Percentiles rank a stretch among this genome's conserved stretches.
These are phyloP conservation scores for Gambusia affinis DNA, from an alignment of 2,113 vertebrate species.

Conservation along the genomic window DNA sequence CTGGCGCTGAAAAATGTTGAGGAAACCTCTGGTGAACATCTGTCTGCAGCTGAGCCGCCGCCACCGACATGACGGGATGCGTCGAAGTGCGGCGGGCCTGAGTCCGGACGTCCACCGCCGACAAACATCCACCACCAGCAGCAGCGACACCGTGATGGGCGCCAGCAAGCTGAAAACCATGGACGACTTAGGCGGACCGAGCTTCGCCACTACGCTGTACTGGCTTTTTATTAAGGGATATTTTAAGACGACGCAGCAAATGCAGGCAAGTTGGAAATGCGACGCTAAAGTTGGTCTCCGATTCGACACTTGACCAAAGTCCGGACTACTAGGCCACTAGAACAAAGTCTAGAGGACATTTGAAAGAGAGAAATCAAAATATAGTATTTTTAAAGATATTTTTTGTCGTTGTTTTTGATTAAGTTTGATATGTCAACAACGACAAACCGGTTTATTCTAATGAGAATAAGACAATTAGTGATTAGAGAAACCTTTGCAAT, in stretches of 20 bases:
- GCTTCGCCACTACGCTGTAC: constrained; percentile 65
- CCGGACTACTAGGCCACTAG: no score
- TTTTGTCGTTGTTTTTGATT: background rate
- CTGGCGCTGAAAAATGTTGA: constrained; percentile 50
- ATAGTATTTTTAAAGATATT: no score
- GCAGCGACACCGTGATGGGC: constrained; percentile 1
- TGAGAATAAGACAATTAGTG: no score
- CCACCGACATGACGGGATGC: background rate
- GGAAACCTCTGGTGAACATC: constrained; percentile 11
- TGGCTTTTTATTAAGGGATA: constrained; percentile 81
- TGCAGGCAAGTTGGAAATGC: constrained; percentile 69
- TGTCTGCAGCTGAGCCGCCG: constrained; percentile 9
- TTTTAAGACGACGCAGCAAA: constrained; percentile 68
- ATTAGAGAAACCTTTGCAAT: no score
- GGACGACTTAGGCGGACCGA: constrained; percentile 73
- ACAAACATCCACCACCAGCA: background rate
- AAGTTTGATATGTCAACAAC: background rate
- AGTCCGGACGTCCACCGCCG: background rate
- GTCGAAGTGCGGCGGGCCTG: background rate
- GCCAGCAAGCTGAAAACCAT: constrained; percentile 62
- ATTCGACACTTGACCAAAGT: background rate
- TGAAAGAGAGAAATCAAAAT: no score
- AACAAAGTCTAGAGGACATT: no score
- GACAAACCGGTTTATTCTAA: background rate
- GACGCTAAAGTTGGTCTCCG: background rate